These are phyloP conservation scores for Phalacrocorax brasilianus DNA, from an alignment of 2,113 vertebrate genomes.

Conservation along the genomic window DNA sequence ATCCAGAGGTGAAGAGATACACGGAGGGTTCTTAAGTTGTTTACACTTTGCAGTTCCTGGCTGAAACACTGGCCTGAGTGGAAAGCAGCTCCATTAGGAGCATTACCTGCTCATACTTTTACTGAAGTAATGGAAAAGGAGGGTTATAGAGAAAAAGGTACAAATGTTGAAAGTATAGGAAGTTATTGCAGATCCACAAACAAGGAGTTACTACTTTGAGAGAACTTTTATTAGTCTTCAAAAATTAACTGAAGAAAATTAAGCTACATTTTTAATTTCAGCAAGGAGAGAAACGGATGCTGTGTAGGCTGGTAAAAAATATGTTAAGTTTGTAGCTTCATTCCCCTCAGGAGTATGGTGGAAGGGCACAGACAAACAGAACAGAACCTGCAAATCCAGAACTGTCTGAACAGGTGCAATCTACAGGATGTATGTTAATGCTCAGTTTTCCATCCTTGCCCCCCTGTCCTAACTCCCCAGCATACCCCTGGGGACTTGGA, in stretches of 20 bases:
- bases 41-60: not conserved
- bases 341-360: not conserved
- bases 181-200: not conserved
- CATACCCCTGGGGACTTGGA: not conserved
- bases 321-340: not conserved
- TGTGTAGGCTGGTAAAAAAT: not conserved
- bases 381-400: not conserved
- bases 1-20: not conserved
- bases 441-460: not conserved
- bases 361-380: not conserved
- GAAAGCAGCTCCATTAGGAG: not conserved
- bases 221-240: not conserved
- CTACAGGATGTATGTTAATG: rapidly evolving
- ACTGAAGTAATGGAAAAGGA: not conserved
- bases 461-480: not conserved
- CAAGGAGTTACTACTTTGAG: not conserved
- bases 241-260: not conserved
- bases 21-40: not conserved
- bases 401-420: not conserved
- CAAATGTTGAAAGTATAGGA: not conserved
- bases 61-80: not conserved
- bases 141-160: not conserved
- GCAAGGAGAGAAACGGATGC: not conserved
- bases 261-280: not conserved
- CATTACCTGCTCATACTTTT: not conserved